Evolutionary conservation across 2,113 vertebrate genomes (phyloP).

Genomic region (Hymenochirus boettgeri): DNA sequence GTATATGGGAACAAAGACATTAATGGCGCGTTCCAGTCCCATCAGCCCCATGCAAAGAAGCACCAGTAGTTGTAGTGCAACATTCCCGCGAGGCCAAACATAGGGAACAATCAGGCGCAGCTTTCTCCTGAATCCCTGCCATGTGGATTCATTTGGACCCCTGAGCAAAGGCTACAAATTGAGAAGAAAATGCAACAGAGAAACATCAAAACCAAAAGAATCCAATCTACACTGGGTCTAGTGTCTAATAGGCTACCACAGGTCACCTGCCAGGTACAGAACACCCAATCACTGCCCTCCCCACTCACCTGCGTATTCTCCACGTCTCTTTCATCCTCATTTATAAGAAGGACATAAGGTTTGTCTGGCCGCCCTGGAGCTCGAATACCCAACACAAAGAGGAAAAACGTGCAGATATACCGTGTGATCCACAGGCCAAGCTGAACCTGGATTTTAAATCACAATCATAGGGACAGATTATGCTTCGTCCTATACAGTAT

Average conservation of each 20-base stretch:
- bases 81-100: slow-evolving; percentile 80
- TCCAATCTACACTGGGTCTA: too few relatives aligned
- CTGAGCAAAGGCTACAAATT: slow-evolving; percentile 61
- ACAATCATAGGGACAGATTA: too few relatives aligned
- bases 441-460: slow-evolving; percentile 61
- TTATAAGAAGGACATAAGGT: slow-evolving; percentile 81
- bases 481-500: too few relatives aligned
- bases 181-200: too few relatives aligned
- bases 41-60: slow-evolving; percentile 81
- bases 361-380: slow-evolving; percentile 81
- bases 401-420: slow-evolving; percentile 69
- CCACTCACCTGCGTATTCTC: slow-evolving; percentile 71
- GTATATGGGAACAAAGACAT: slow-evolving; percentile 90
- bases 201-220: neutral
- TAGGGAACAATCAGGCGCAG: slow-evolving; percentile 78
- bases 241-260: too few relatives aligned
- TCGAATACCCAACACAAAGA: slow-evolving; percentile 83
- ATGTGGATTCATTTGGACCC: slow-evolving; percentile 67
- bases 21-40: slow-evolving; percentile 79
- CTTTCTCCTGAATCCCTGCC: slow-evolving; percentile 78
- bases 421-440: slow-evolving; percentile 79
- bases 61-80: slow-evolving; percentile 77
- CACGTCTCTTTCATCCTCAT: slow-evolving; percentile 82
- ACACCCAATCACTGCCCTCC: too few relatives aligned
- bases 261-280: too few relatives aligned